A percentile compares a stretch with the other conserved stretches of the same genome.
Evolutionary conservation across 64 coral and sea anemone species (phyloP).

Genomic region (Pocillopora verrucosa): DNA sequence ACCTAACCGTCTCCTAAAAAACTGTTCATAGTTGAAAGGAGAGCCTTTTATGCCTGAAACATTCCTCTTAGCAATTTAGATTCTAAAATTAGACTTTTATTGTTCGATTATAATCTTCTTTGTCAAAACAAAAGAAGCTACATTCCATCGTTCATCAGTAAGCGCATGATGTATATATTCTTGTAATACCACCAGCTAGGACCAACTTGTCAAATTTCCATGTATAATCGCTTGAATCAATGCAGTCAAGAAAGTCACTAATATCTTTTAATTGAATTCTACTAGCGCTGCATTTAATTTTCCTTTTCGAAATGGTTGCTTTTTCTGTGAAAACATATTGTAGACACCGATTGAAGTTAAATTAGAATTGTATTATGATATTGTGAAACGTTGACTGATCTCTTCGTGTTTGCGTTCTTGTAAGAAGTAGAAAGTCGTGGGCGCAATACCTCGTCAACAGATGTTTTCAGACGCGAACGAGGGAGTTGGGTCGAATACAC

Average conservation of each 20-base stretch:
- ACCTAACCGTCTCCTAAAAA: too few species aligned
- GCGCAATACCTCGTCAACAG: too few species aligned
- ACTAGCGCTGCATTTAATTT: background rate
- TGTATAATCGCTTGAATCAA: background rate
- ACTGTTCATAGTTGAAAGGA: background rate
- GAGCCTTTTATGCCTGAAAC: background rate
- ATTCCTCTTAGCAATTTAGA: background rate
- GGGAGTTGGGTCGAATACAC: too few species aligned
- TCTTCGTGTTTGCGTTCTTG: too few species aligned
- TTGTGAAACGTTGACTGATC: too few species aligned
- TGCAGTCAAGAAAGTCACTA: background rate
- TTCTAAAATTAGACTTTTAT: background rate
- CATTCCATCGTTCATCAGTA: conserved; percentile 7
- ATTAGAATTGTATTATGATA: too few species aligned
- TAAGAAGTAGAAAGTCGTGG: too few species aligned
- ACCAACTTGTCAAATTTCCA: background rate
- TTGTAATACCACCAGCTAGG: background rate
- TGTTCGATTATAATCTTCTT: background rate
- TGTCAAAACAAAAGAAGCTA: background rate
- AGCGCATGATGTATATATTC: background rate
- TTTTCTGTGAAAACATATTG: too few species aligned
- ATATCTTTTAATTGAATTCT: background rate
- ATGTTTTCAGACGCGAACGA: too few species aligned
- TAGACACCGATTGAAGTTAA: too few species aligned
- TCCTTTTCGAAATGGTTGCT: too few species aligned